Conservation (phyloP, 2,888 invertebrate species). For the Deroplatys truncata region DNA sequence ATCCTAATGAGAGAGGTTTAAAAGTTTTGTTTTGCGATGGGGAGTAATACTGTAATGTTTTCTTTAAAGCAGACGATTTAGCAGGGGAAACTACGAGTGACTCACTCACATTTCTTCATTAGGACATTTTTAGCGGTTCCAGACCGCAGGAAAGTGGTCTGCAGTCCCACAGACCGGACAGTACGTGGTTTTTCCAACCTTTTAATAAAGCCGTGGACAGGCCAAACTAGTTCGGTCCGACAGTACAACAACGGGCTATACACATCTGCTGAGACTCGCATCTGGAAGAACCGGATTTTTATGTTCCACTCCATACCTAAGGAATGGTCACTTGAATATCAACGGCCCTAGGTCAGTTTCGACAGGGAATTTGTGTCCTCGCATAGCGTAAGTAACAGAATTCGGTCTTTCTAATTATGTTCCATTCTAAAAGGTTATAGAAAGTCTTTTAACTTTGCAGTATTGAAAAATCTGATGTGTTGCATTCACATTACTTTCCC, state of each 20-base stretch:
- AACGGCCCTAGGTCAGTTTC: background rate
- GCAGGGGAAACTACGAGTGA: background rate
- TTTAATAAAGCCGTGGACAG: conserved; percentile 1
- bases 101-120: background rate
- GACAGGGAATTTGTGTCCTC: no score
- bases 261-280: background rate
- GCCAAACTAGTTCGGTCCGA: background rate
- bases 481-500: no score
- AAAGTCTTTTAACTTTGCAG: no score
- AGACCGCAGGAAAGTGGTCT: background rate
- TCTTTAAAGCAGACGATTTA: background rate
- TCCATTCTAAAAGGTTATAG: no score
- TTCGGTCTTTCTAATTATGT: no score
- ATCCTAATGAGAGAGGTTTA: background rate
- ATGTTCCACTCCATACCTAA: background rate
- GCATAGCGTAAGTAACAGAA: no score
- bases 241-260: background rate
- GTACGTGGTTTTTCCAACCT: background rate
- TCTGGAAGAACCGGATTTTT: background rate
- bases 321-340: background rate
- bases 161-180: background rate
- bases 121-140: background rate
- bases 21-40: background rate
- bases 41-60: background rate
- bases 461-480: no score